Percentiles rank a stretch among this genome's conserved stretches.
phyloP scores from a whole-genome alignment of 2,797 vertebrate species.

The Sebastes ruberrimus region DNA sequence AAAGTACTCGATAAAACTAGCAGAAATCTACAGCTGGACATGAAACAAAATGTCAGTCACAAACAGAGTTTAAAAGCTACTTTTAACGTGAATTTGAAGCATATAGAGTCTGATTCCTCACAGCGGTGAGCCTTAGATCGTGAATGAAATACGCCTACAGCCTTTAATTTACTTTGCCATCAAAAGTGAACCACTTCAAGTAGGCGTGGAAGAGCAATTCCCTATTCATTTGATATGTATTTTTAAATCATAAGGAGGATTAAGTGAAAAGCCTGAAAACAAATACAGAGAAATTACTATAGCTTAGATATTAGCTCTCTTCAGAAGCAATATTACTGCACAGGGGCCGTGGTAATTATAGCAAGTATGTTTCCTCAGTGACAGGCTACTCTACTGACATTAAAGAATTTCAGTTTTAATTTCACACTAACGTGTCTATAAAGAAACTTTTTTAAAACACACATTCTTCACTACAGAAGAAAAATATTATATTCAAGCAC shows the following conservation, averaged over 20 bases:
- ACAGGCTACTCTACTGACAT: neutral
- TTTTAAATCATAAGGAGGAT: conserved; percentile 29
- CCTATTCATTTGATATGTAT: conserved; percentile 27
- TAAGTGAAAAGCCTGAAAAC: conserved; percentile 16
- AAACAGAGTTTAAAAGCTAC: neutral
- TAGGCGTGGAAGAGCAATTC: conserved; percentile 19
- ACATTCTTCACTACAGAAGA: neutral
- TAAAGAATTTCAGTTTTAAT: conserved; percentile 15
- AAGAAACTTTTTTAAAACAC: neutral
- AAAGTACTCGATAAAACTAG: neutral
- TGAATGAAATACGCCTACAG: conserved; percentile 32
- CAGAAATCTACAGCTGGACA: neutral
- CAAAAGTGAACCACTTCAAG: conserved; percentile 28
- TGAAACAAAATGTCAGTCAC: neutral
- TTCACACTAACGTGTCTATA: neutral
- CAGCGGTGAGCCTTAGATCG: conserved; percentile 6
- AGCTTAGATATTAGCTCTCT: conserved; percentile 4
- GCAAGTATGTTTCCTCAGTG: neutral
- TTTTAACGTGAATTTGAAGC: conserved; percentile 15
- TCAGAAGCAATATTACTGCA: conserved; percentile 15
- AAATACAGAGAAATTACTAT: conserved; percentile 11
- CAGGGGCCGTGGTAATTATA: conserved; percentile 23
- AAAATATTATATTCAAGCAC: neutral
- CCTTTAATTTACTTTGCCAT: conserved; percentile 31
- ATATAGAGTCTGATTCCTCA: conserved; percentile 2